Evolutionary conservation across 1,140 invertebrate species (phyloP), one percentile per base, ranked within the genome.

Genomic region (Archegozetes longisetosus): DNA sequence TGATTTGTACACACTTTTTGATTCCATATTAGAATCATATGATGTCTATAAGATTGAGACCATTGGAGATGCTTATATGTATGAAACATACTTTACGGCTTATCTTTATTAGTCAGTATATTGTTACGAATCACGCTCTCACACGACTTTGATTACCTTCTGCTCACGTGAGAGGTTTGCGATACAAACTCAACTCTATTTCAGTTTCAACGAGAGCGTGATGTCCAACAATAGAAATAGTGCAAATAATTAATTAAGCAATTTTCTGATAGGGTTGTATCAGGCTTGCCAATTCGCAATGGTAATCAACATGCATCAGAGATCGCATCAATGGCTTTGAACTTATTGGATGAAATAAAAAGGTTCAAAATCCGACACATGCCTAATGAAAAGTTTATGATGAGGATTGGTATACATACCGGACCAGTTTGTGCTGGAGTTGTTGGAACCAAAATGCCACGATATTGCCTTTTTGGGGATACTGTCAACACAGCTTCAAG

Each of bases 31-130:
- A 62, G 84, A 85, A 72, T 85, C 86, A 58, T 94, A 92, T 70
- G 88, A 94, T 71, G 91, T 94, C n/a, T 96, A 95, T 71, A 95
- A 95, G 27, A 88, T 92, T 48, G 91, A 96, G 74, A 96, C 91
- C 2, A 96, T 96, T 64, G 91, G 92, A 0, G 92, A 97, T 71
- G 91, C 91, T 1, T 97, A 97, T 71, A 95, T 97, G 79, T 79
- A n/a, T n/a, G n/a, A n/a, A n/a, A n/a, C n/a, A n/a, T n/a, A n/a
- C n/a, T n/a, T n/a, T n/a, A n/a, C n/a, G n/a, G n/a, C n/a, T n/a
- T n/a, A n/a, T n/a, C n/a, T n/a, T n/a, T n/a, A n/a, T n/a, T n/a
- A n/a, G n/a, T n/a, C n/a, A n/a, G n/a, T n/a, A n/a, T n/a, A n/a
- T n/a, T n/a, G n/a, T n/a, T n/a, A n/a, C n/a, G n/a, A n/a, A n/a